Base-by-base conservation (phyloP, 2,113 vertebrate species). In the Megaleporinus macrocephalus region DNA sequence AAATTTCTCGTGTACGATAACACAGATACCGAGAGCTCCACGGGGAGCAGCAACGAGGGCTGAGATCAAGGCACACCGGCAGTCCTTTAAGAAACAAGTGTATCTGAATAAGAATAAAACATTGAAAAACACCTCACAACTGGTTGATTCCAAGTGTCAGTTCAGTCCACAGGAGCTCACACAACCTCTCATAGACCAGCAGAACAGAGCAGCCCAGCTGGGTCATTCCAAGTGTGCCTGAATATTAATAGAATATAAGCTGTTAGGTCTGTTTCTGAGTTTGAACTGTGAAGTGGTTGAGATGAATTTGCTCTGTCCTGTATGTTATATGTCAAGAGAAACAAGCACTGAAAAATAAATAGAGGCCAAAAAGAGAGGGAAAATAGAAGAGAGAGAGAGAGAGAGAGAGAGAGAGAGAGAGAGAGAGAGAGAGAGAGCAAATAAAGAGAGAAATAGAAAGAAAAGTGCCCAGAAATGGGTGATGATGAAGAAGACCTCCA, bases 401-500 rank as follows among this genome's bases (percentile, higher is more conserved):
- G 47, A 27, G 72, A 79, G 77, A 80, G 72, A 57, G 53, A 73
- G 12, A 4, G 16, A 30, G 27, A 41, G 16, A 76, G 0, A 29
- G n/a, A 24, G 18, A 22, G 22, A 26, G n/a, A 59, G 15, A 16
- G 16, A 44, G n/a, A 53, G 22, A 24, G 4, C 1, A 59, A 59
- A 79, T 0, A 15, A 16, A 65, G 14, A 36, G 10, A 15, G 11
- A 62, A 33, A 5, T 3, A 55, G 62, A 59, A 18, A 3, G 22
- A 22, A 20, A 10, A 47, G 49, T 76, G 65, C 44, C 36, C 22
- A 53, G 18, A 11, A 69, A 26, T 57, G 16, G 59, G 53, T 27
- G n/a, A 9, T 63, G 16, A 49, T 63, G 83, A 62, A 55, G 66
- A 63, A 72, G 72, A 49, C 29, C 36, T 36, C 29, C 51, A 71